These are phyloP conservation scores for Drosophila kikkawai DNA, from an alignment of 1,140 invertebrate genomes.

Conservation along the genomic window DNA sequence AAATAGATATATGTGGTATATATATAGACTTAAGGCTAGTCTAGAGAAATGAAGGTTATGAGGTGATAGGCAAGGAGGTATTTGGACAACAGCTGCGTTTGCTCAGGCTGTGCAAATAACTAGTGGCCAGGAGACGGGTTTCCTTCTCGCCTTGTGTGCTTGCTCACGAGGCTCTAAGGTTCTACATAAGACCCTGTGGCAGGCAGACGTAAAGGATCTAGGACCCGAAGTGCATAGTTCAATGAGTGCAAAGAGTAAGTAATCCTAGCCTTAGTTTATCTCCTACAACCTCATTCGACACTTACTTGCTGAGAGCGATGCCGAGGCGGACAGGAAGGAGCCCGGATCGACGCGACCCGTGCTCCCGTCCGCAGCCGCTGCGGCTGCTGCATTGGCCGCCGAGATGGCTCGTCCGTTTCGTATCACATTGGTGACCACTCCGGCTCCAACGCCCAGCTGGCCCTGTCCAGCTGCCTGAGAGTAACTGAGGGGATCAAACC, in stretches of 20 bases:
- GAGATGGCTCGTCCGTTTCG: conserved; percentile 70
- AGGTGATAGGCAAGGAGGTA: background rate
- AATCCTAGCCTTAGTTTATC: conserved; percentile 2
- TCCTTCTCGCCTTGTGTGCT: conserved; percentile 16
- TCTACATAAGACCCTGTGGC: conserved; percentile 51
- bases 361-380: conserved; percentile 47
- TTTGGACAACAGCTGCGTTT: conserved; percentile 50
- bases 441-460: conserved; percentile 52
- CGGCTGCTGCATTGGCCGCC: conserved; percentile 60
- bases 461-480: conserved; percentile 40
- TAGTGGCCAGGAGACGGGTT: background rate
- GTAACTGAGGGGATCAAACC: conserved; percentile 80
- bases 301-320: conserved; percentile 86
- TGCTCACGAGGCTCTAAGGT: conserved; percentile 31
- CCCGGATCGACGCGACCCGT: conserved; percentile 49
- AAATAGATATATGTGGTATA: background rate
- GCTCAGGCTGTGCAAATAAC: conserved; percentile 68
- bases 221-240: background rate
- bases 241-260: conserved; percentile 1
- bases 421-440: conserved; percentile 75
- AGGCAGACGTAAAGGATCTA: conserved; percentile 19
- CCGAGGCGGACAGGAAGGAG: conserved; percentile 84
- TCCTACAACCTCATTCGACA: conserved; percentile 13
- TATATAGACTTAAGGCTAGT: background rate
- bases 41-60: background rate